phyloP scores from a whole-genome alignment of 2,113 vertebrate species.

The Gasterosteus aculeatus region DNA sequence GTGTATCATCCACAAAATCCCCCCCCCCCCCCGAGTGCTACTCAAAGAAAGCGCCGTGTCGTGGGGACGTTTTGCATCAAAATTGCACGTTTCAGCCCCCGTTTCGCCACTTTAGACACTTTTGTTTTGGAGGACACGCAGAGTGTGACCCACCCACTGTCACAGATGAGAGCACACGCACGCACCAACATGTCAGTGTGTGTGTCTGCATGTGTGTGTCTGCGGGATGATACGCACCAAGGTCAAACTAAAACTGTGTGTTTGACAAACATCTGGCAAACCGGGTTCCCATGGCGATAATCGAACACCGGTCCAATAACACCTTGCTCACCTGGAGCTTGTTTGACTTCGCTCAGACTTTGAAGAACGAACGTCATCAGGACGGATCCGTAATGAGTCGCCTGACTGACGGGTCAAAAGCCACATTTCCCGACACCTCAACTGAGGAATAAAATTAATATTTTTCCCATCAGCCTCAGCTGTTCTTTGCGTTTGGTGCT shows the following conservation, averaged over 20 bases:
- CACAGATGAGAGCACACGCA: slow-evolving; percentile 20
- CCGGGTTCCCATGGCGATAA: background rate
- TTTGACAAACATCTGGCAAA: slow-evolving; percentile 3
- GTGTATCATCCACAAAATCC: slow-evolving; percentile 38
- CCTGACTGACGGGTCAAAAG: background rate
- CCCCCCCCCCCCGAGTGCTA: slow-evolving; percentile 14
- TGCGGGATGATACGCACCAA: background rate
- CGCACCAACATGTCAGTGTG: background rate
- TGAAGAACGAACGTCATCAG: too few species aligned
- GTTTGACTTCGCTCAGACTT: background rate
- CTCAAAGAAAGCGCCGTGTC: slow-evolving; percentile 24
- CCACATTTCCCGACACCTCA: background rate
- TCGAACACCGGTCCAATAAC: background rate
- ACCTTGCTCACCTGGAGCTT: background rate
- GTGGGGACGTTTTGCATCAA: slow-evolving; percentile 48
- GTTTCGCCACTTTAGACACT: slow-evolving; percentile 32
- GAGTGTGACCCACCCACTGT: background rate
- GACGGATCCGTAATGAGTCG: too few species aligned
- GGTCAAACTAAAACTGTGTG: background rate
- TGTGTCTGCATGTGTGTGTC: background rate
- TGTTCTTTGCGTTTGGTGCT: background rate
- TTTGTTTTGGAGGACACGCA: slow-evolving; percentile 26
- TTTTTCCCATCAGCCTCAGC: background rate
- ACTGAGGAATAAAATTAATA: background rate
- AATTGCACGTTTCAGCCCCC: slow-evolving; percentile 30